Evolutionary conservation across 1,140 invertebrate genomes (phyloP).

Genomic region (Heliconius hermathena): DNA sequence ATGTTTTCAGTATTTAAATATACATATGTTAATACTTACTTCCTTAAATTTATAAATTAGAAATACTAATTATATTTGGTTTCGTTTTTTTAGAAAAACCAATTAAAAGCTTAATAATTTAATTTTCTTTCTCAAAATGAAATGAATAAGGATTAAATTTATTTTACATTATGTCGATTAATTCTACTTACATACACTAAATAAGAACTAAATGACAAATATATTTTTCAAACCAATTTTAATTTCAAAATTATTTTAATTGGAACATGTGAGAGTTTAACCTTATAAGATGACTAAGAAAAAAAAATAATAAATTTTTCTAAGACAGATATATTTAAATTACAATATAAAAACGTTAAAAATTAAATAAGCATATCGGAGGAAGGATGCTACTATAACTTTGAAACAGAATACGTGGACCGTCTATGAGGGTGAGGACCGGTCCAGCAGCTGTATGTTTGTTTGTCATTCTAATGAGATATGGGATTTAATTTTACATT

Average conservation of each 20-base stretch:
- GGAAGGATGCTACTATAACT: conserved; percentile 20
- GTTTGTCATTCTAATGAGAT: conserved; percentile 56
- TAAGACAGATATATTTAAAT: too few species aligned
- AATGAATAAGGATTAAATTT: background rate
- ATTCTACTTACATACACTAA: background rate
- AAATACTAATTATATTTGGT: too few species aligned
- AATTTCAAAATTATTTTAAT: too few species aligned
- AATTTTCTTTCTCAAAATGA: background rate
- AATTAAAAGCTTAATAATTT: background rate
- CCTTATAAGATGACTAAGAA: background rate
- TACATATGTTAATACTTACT: background rate
- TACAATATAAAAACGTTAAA: background rate
- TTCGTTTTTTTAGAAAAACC: background rate
- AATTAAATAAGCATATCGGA: conserved; percentile 24
- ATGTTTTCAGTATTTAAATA: background rate
- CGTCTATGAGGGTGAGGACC: conserved; percentile 45
- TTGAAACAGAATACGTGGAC: conserved; percentile 9
- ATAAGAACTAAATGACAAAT: background rate
- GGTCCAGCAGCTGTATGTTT: conserved; percentile 64
- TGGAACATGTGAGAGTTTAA: too few species aligned
- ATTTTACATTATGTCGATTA: background rate
- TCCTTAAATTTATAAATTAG: background rate
- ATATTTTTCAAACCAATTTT: too few species aligned
- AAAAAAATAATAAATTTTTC: background rate
- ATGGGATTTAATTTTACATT: conserved; percentile 38